Evolutionary conservation across 2,797 vertebrate genomes (phyloP).

Genomic region (Serranus cabrilla): DNA sequence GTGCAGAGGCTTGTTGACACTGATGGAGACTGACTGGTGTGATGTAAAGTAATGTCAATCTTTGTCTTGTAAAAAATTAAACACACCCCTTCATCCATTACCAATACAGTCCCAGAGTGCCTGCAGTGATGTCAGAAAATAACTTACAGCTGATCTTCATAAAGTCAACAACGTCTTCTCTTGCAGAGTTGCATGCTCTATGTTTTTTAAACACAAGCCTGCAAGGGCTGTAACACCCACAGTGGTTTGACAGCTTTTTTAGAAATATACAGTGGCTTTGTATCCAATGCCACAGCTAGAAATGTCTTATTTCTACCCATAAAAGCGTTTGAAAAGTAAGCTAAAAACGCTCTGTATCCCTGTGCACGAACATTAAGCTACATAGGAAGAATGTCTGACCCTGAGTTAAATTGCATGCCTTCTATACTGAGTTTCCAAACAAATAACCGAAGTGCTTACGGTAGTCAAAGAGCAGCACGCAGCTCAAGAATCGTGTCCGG

Average conservation of each 20-base stretch:
- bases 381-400: not conserved
- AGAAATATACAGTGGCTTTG: not conserved
- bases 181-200: slow-evolving; percentile 6
- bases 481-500: slow-evolving; percentile 44
- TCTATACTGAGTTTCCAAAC: slow-evolving; percentile 28
- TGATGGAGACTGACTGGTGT: slow-evolving; percentile 22
- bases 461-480: slow-evolving; percentile 50
- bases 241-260: not conserved
- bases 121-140: slow-evolving; percentile 12
- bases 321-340: not conserved
- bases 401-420: not conserved
- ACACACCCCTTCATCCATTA: not conserved
- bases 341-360: not conserved
- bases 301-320: not conserved
- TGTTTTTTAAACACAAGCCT: not conserved
- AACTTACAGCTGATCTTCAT: slow-evolving; percentile 5
- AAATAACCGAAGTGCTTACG: slow-evolving; percentile 62
- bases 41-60: not conserved
- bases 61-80: not conserved
- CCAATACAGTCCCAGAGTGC: not conserved
- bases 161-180: slow-evolving; percentile 16
- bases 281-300: not conserved
- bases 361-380: not conserved
- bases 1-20: slow-evolving; percentile 8
- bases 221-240: not conserved